These are phyloP conservation scores for Rugalucina vietnamica DNA, from an alignment of 2,888 invertebrate genomes.

Conservation along the genomic window DNA sequence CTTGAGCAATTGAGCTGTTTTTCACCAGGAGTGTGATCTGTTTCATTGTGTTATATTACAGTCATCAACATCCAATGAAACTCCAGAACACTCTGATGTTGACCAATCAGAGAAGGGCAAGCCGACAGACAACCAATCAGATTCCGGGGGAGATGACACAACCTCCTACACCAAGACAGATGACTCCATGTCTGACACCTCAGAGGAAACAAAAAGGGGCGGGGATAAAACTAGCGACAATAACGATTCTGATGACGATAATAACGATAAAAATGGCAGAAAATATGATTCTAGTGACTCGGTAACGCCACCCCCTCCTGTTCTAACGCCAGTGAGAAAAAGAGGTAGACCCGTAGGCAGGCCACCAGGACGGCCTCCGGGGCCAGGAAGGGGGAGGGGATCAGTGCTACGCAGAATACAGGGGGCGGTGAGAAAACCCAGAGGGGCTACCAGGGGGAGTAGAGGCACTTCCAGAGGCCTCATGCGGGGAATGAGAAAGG, in stretches of 20 bases:
- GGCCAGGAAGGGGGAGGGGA: constrained; percentile 58
- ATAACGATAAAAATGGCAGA: constrained; percentile 37
- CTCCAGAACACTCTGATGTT: constrained; percentile 52
- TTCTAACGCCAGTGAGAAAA: constrained; percentile 53
- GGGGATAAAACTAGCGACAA: constrained; percentile 48
- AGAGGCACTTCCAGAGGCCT: background rate
- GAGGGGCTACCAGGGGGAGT: constrained; percentile 41
- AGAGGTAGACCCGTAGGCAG: constrained; percentile 54
- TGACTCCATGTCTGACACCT: constrained; percentile 56
- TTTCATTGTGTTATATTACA: constrained; percentile 25
- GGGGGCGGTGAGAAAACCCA: constrained; percentile 36
- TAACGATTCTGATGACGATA: constrained; percentile 42
- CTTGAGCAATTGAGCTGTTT: background rate
- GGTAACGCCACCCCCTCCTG: constrained; percentile 61
- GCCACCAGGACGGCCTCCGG: constrained; percentile 50
- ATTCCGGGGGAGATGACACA: constrained; percentile 48
- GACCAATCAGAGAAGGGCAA: background rate
- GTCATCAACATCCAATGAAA: constrained; percentile 52
- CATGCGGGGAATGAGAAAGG: constrained; percentile 49
- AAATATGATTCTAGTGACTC: constrained; percentile 58
- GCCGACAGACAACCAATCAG: constrained; percentile 25
- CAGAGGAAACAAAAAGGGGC: constrained; percentile 49
- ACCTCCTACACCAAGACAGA: constrained; percentile 55
- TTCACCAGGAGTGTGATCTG: background rate
- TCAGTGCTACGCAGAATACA: background rate